Base-by-base conservation (phyloP, 2,113 vertebrate species). In the Catharus fuscescens region DNA sequence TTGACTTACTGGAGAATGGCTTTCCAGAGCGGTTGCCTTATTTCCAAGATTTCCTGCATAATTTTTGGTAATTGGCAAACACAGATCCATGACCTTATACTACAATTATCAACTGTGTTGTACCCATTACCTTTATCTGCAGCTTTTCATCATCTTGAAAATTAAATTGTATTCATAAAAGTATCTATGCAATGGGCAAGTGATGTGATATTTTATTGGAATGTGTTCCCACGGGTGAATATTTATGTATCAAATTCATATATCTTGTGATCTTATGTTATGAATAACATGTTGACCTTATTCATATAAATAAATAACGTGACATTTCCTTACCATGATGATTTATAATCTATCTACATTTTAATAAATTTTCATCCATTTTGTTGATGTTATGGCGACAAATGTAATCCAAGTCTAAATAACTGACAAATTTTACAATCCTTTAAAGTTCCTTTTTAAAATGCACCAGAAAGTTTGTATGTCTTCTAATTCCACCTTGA, bases 211-310 rank as follows among this genome's bases (percentile, higher is more conserved):
- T 74, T 93, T 88, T 81, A 74, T 67, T 44, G 47, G 67, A 94
- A 40, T 66, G 29, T 91, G 80, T 95, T 42, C 92, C 42, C 42
- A 18, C 1, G 31, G 40, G 62, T 90, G 62, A 83, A 67, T 85
- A 81, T 64, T 92, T 92, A 53, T 79, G 53, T 76, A 91, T 90
- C 85, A 74, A 83, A 95, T 90, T 90, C 61, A 83, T 90, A 78
- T 21, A 62, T 90, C 84, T 90, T 89, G 45, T 77, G 74, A 87
- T 70, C 60, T 83, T 90, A 80, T 44, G 61, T 76, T 94, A 80
- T 16, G 56, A 88, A 64, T 94, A 92, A 48, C 66, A 25, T 71
- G 29, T 64, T 94, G 62, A 85, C 59, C 20, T 44, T 86, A 67
- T 80, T 95, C 76, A 36, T 93, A 67, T 80, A 83, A 73, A 91